Percentiles rank a stretch among this genome's conserved stretches.
These are phyloP conservation scores for Elgaria multicarinata DNA, from an alignment of 2,113 vertebrate species.

Conservation along the genomic window DNA sequence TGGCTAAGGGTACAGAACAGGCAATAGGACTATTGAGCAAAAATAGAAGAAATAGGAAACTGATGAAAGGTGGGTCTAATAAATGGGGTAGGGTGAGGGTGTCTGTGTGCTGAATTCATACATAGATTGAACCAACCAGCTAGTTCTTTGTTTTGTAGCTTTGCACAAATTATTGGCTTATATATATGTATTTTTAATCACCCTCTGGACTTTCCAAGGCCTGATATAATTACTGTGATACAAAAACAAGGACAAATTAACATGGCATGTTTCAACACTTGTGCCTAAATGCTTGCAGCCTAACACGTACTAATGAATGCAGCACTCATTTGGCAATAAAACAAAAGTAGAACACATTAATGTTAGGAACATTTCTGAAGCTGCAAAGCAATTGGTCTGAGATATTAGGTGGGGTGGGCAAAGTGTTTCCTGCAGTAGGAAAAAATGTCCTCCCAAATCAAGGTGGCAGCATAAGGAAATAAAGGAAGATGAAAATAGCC, in stretches of 20 bases:
- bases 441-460: neutral
- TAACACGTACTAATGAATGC: neutral
- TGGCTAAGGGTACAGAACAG: neutral
- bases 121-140: neutral
- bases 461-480: neutral
- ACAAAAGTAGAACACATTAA: constrained; percentile 1
- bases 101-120: neutral
- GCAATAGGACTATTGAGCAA: neutral
- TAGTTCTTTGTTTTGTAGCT: neutral
- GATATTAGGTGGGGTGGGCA: neutral
- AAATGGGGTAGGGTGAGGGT: neutral
- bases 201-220: constrained; percentile 18
- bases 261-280: neutral
- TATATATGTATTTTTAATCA: constrained; percentile 22
- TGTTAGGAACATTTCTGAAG: constrained; percentile 29
- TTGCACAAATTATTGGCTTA: neutral
- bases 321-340: constrained; percentile 1
- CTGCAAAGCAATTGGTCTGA: neutral
- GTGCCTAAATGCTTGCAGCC: neutral
- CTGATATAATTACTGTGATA: constrained; percentile 47
- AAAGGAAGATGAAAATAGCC: neutral
- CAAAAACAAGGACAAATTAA: constrained; percentile 10
- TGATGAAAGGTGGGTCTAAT: neutral
- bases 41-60: neutral
- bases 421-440: neutral